phyloP scores from a whole-genome alignment of 2,888 invertebrate genomes.

The Yponomeuta malinellus region DNA sequence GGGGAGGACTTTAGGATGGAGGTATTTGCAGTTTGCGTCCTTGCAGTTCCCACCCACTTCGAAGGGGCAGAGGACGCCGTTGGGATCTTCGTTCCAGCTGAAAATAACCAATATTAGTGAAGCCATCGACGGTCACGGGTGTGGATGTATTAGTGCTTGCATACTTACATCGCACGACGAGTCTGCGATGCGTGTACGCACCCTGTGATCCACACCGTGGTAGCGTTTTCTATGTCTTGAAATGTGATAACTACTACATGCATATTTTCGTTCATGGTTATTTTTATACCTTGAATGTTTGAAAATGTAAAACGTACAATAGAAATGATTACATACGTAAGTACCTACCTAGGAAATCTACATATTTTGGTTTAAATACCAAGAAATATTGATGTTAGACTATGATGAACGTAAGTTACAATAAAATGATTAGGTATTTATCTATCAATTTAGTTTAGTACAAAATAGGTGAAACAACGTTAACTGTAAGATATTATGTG shows the following conservation, averaged over 20 bases:
- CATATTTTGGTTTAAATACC: too few species aligned
- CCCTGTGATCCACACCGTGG: conserved; percentile 34
- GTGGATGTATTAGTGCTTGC: conserved; percentile 44
- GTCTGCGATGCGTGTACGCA: conserved; percentile 49
- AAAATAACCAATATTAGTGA: conserved; percentile 37
- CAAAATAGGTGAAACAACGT: too few species aligned
- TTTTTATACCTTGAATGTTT: conserved; percentile 8
- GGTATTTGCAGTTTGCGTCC: conserved; percentile 68
- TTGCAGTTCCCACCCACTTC: conserved; percentile 70
- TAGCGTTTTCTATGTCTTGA: conserved; percentile 6
- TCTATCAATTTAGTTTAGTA: too few species aligned
- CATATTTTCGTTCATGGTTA: conserved; percentile 6
- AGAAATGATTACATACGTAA: conserved; percentile 3
- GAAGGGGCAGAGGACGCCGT: conserved; percentile 69
- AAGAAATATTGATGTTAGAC: too few species aligned
- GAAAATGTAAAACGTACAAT: background rate
- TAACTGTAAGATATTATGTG: background rate
- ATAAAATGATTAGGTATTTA: too few species aligned
- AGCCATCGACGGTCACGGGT: conserved; percentile 18
- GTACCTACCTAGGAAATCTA: background rate
- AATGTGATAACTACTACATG: conserved; percentile 1
- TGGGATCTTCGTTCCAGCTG: conserved; percentile 68
- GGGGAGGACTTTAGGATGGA: conserved; percentile 49
- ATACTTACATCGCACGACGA: conserved; percentile 54
- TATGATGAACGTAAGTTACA: too few species aligned